These are phyloP conservation scores for Lasiommata megera DNA, from an alignment of 2,888 invertebrate species.

Conservation along the genomic window DNA sequence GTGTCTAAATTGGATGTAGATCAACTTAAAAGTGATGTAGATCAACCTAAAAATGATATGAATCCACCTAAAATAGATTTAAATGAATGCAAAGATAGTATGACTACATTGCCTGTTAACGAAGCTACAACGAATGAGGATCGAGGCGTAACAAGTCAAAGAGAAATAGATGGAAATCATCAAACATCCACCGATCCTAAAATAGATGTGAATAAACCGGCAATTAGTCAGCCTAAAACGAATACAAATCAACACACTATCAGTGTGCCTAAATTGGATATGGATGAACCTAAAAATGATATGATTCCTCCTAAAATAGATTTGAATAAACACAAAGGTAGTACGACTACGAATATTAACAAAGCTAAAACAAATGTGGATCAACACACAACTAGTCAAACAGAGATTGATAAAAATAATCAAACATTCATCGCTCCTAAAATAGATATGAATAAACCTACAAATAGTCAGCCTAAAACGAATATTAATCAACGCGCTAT, in stretches of 20 bases:
- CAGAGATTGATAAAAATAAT: no score
- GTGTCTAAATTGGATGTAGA: no score
- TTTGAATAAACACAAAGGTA: no score
- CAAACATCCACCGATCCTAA: neutral
- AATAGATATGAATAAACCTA: no score
- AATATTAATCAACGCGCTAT: no score
- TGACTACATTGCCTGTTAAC: neutral
- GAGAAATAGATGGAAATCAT: no score
- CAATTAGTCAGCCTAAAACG: neutral
- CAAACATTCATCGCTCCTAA: no score
- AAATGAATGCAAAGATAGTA: neutral
- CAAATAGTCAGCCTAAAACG: no score
- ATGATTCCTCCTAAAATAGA: neutral
- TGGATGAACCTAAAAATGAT: neutral
- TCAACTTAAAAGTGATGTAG: no score
- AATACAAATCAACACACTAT: neutral
- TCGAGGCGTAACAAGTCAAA: neutral
- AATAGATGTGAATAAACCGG: neutral
- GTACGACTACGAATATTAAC: no score
- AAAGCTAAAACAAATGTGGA: no score
- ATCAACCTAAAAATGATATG: neutral
- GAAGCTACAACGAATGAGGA: neutral
- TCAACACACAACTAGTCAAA: no score
- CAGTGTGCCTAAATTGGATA: neutral
- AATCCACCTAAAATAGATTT: neutral